Base-by-base conservation (phyloP, 2,888 invertebrate species). In the Ceraclea dissimilis region DNA sequence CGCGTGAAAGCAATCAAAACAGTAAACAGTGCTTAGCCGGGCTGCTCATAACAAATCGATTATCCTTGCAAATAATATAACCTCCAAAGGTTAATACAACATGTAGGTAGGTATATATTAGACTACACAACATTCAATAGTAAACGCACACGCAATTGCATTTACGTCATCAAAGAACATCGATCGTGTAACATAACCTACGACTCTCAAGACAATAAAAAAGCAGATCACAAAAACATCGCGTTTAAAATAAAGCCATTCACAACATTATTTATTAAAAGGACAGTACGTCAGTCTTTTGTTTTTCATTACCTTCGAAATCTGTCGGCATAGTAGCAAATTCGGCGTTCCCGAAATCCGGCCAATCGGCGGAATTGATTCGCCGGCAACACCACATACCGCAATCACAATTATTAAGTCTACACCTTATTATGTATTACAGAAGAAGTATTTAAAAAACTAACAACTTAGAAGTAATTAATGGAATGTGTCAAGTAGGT, bases 331-430 rank as follows among this genome's bases (percentile, higher is more conserved):
- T n/a, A 13, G 39, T 39, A 2, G 5, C 8, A 39, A n/a, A 39
- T 8, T 39, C 39, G 39, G 2, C 13, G 13, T 16, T 39, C n/a
- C 4, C 39, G 8, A 39, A 39, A 18, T 44, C 20, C 20, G 59
- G 61, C 61, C 61, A 61, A 34, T 61, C 61, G 55, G 61, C 60
- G 34, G 58, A 53, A 56, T 59, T 61, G 18, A 60, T 58, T n/a
- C 61, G 59, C 43, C 61, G 57, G 34, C 61, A 61, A 58, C 61
- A 61, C 61, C 61, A 61, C 60, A 61, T 54, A 34, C 13, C 21
- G 39, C 13, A 22, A 16, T 39, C 19, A 54, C 19, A 48, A 18
- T 18, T 22, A 18, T 31, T 6, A 11, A 26, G 47, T 20, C 19
- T 5, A 47, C 17, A 47, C n/a, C 13, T n/a, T 4, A 26, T 6